Base-by-base conservation (phyloP, 92 coral and sea anemone genomes). In the Phenganax marumi region DNA sequence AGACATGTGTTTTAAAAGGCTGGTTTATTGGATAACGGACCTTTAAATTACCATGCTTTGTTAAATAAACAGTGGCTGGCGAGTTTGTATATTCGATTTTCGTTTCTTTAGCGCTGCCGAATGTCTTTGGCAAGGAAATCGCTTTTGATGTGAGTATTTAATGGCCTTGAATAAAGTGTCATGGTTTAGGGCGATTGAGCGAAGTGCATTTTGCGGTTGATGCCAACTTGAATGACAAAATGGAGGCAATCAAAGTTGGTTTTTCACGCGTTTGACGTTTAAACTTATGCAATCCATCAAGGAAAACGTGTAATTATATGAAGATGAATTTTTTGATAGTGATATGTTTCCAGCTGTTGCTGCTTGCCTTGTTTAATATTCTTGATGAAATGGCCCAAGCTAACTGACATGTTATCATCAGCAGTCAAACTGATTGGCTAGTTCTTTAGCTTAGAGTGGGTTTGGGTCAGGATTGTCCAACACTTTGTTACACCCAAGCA, bases 51-150 rank as follows among this genome's bases (percentile, higher is more conserved):
- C 43, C 43, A 33, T 33, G 43, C 5, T 33, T 33, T 33, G 5
- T 33, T 33, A 33, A 66, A 23, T 66, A 49, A 66, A 19, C 50
- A 19, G 10, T 66, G 19, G 24, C 6, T 6, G 50, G 12, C 16
- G 26, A 17, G 26, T 33, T n/a, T n/a, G n/a, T n/a, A n/a, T n/a
- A n/a, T n/a, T n/a, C n/a, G n/a, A 54, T 17, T 56, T 14, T 14
- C 70, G 13, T 18, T 77, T 10, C 46, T 48, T 48, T 55, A 77
- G 81, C 81, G 7, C 56, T 77, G 51, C 68, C 81, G 19, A 57
- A 14, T 6, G 81, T 70, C 39, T 39, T 77, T 68, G 70, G 52
- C 17, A 77, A 77, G 50, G 81, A 77, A 3, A 50, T 14, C 1
- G 39, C 62, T 8, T 10, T 23, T 39, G 55, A 77, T 7, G 80